Conservation (phyloP, 2,797 vertebrate genomes). For the Rallus crepitans region DNA sequence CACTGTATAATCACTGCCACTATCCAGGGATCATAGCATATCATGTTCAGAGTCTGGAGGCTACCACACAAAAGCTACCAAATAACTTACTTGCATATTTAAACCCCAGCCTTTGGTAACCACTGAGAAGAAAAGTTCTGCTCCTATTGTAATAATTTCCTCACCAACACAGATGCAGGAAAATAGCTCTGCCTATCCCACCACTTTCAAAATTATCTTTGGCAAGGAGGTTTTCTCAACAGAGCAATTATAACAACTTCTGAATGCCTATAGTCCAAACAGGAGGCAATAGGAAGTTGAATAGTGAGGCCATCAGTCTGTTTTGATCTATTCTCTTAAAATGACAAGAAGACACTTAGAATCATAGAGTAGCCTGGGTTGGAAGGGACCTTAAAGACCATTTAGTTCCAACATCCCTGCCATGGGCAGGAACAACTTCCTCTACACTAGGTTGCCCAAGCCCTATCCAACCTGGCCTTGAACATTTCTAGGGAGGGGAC, state of each 20-base stretch:
- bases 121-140: not conserved
- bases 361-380: too few relatives aligned
- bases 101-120: not conserved
- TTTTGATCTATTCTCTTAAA: not conserved
- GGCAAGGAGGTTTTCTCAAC: not conserved
- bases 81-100: not conserved
- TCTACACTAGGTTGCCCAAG: too few relatives aligned
- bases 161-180: not conserved
- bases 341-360: not conserved
- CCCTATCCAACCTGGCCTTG: too few relatives aligned
- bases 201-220: not conserved
- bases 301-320: not conserved
- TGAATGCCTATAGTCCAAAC: not conserved
- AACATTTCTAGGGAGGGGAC: too few relatives aligned
- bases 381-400: too few relatives aligned
- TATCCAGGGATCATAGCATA: not conserved
- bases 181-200: not conserved
- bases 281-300: not conserved
- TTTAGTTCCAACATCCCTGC: too few relatives aligned
- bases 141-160: not conserved
- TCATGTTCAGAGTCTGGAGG: not conserved
- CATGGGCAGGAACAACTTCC: too few relatives aligned
- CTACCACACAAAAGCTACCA: not conserved
- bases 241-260: not conserved
- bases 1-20: fast-evolving